Evolutionary conservation across 2,888 invertebrate species (phyloP).

Genomic region (Argyresthia albistria): DNA sequence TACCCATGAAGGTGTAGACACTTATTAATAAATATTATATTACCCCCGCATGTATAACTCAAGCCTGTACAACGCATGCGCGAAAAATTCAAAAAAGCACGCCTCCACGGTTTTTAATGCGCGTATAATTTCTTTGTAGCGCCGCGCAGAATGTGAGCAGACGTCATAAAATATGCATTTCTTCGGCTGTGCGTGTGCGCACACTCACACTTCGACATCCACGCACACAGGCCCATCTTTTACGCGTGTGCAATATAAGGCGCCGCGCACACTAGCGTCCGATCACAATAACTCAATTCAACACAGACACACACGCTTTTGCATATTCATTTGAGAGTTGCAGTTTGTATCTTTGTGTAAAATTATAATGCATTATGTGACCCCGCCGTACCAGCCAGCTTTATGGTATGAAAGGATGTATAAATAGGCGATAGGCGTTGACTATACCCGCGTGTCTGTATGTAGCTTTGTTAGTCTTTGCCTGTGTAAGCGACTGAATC

Average conservation of each 20-base stretch:
- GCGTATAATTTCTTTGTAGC: slow-evolving; percentile 74
- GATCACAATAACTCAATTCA: slow-evolving; percentile 66
- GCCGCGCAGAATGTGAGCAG: slow-evolving; percentile 69
- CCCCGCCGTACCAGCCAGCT: slow-evolving; percentile 20
- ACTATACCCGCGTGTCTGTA: background rate
- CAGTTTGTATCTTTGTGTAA: slow-evolving; percentile 70
- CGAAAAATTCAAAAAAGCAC: slow-evolving; percentile 34
- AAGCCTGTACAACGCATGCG: no score
- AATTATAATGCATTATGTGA: slow-evolving; percentile 71
- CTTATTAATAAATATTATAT: no score
- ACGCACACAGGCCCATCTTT: slow-evolving; percentile 14
- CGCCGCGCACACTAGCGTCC: slow-evolving; percentile 30
- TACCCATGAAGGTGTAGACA: no score
- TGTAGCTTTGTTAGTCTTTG: slow-evolving; percentile 2
- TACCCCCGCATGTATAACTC: no score
- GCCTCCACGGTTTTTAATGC: slow-evolving; percentile 66
- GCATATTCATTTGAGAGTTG: slow-evolving; percentile 66
- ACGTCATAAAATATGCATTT: slow-evolving; percentile 73
- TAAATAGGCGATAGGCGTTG: slow-evolving; percentile 8
- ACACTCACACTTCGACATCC: slow-evolving; percentile 10
- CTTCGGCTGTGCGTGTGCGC: slow-evolving; percentile 45
- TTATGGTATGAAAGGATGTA: slow-evolving; percentile 8
- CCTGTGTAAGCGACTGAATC: slow-evolving; percentile 18
- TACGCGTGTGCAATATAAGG: slow-evolving; percentile 10
- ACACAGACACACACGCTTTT: slow-evolving; percentile 50